phyloP scores from a whole-genome alignment of 2,888 invertebrate genomes.

The Dastarcus helophoroides region DNA sequence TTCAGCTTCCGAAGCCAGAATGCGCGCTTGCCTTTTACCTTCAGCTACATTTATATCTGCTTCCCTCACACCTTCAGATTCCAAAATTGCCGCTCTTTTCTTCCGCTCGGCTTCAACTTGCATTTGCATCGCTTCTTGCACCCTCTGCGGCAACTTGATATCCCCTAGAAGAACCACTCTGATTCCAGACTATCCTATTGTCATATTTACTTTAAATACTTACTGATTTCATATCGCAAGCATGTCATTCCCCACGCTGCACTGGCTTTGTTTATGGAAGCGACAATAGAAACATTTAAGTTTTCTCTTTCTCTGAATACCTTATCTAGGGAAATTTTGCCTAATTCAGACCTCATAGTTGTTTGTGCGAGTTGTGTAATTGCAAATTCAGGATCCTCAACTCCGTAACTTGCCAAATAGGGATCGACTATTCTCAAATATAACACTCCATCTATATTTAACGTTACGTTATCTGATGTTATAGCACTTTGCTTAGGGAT shows the following conservation, averaged over 20 bases:
- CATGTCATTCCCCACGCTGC: constrained; percentile 98
- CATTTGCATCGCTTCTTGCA: constrained; percentile 99
- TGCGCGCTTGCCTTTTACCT: constrained; percentile 83
- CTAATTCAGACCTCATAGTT: constrained; percentile 97
- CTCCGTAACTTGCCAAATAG: constrained; percentile 91
- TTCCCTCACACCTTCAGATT: constrained; percentile 87
- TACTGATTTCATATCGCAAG: constrained; percentile 86
- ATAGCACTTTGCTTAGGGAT: constrained; percentile 98
- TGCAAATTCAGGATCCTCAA: constrained; percentile 98
- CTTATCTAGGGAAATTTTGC: constrained; percentile 93
- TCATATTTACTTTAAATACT: constrained; percentile 36
- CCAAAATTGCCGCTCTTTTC: constrained; percentile 92
- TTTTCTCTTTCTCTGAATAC: constrained; percentile 95
- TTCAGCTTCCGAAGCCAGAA: constrained; percentile 90
- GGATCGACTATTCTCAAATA: constrained; percentile 90
- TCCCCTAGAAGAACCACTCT: constrained; percentile 49
- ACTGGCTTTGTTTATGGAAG: constrained; percentile 94
- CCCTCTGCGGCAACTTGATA: constrained; percentile 76
- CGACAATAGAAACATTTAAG: constrained; percentile 88
- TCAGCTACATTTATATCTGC: constrained; percentile 97
- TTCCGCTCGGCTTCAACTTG: constrained; percentile 98
- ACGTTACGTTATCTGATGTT: constrained; percentile 92
- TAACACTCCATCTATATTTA: constrained; percentile 93
- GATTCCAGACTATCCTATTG: background rate
- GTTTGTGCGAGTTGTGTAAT: constrained; percentile 98